Conservation (phyloP, 2,797 vertebrate genomes). For the Sebastes variabilis region DNA sequence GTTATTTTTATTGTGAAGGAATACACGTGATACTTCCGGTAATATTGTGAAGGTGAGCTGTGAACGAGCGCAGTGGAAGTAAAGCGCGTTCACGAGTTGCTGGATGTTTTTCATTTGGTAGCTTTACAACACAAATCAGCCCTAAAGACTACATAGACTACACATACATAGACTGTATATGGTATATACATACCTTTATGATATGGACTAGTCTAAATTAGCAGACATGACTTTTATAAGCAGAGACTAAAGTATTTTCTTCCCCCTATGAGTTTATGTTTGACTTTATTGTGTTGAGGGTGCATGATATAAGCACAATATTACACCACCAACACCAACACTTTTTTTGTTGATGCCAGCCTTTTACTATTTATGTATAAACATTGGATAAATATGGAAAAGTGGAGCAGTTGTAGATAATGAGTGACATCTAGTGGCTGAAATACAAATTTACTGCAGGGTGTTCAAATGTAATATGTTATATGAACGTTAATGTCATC, state of each 20-base stretch:
- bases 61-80: not conserved
- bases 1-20: constrained; percentile 38
- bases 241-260: not conserved
- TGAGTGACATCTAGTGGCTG: constrained; percentile 59
- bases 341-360: not conserved
- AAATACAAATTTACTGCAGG: not conserved
- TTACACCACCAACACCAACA: not conserved
- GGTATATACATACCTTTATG: too few relatives aligned
- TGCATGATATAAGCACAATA: not conserved
- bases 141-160: not conserved
- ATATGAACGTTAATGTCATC: not conserved
- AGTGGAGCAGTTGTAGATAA: not conserved
- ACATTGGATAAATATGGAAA: not conserved
- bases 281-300: not conserved
- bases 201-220: not conserved
- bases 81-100: not conserved
- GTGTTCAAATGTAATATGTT: not conserved
- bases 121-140: not conserved
- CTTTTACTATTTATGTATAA: constrained; percentile 5
- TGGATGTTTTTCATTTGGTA: not conserved
- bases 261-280: not conserved
- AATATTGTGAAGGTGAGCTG: not conserved
- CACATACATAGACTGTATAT: not conserved
- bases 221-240: not conserved
- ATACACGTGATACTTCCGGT: not conserved